Conservation (phyloP, 2,797 vertebrate species). For the Pachyuromys duprasi region DNA sequence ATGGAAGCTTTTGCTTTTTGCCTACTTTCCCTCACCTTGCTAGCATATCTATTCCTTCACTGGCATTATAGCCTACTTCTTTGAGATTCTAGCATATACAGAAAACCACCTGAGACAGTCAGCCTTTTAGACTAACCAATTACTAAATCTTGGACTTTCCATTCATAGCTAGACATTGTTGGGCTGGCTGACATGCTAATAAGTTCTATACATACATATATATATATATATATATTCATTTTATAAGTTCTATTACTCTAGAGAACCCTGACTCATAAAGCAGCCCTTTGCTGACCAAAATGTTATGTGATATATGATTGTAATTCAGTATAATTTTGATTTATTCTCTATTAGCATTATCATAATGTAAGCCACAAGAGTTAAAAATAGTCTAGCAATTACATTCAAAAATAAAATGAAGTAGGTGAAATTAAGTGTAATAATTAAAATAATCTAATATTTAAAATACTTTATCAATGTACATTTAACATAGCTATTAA, state of each 20-base stretch:
- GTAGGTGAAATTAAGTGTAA: constrained; percentile 7
- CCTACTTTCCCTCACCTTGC: background rate
- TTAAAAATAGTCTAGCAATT: background rate
- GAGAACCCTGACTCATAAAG: background rate
- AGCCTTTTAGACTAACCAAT: background rate
- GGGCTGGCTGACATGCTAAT: background rate
- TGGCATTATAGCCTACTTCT: background rate
- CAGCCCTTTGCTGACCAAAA: background rate
- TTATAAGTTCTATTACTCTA: background rate
- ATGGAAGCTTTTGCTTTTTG: background rate
- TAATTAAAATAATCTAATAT: background rate
- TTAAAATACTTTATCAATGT: background rate
- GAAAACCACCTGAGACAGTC: background rate
- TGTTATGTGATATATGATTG: background rate
- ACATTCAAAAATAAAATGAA: constrained; percentile 49
- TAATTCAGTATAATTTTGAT: constrained; percentile 9
- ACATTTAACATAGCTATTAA: background rate
- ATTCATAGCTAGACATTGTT: background rate
- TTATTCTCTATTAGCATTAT: background rate
- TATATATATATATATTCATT: background rate
- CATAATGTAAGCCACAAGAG: background rate
- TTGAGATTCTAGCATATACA: background rate
- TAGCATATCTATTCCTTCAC: background rate
- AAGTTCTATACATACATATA: background rate
- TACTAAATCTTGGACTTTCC: background rate